Base-by-base conservation (phyloP, 2,113 vertebrate genomes). In the Peromyscus leucopus region DNA sequence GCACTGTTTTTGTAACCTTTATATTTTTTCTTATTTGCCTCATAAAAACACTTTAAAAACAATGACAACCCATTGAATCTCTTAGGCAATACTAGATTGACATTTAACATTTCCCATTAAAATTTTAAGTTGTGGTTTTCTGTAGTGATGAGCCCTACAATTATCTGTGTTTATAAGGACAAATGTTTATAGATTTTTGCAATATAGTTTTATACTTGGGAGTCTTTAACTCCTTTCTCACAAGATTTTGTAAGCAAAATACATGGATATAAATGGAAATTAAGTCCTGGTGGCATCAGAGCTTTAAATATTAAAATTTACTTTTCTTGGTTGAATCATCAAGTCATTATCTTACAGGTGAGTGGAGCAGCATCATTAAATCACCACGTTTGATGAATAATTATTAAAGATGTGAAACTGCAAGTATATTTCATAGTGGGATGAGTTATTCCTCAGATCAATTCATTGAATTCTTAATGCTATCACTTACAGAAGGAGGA, bases 21-120 rank as follows among this genome's bases (percentile, higher is more conserved):
- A 17, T n/a, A 78, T 2, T 39, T 55, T 96, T 74, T 36, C 13
- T 93, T 92, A 39, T 11, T 90, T 84, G 16, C 15, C 9, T 90
- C 74, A 69, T 79, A 96, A 93, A 89, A 91, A 75, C 85, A 89
- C 65, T 55, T 51, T 78, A 48, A 42, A 92, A 82, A 51, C 36
- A 91, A 94, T 80, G 89, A 39, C 6, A 65, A 78, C 8, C 67
- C 39, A 26, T 67, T 46, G 46, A 89, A 21, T 87, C 8, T 51
- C 9, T 21, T 36, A 26, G 46, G 33, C 2, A 65, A 12, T 67
- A 71, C 93, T 74, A 87, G 59, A 42, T 67, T 82, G 55, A 76
- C 11, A 72, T 94, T 17, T 88, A 79, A 84, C 2, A 22, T 21
- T 46, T 63, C 84, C 51, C 33, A 48, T 88, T 48, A 71, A 95